Percentiles rank a stretch among this genome's conserved stretches.
These are phyloP conservation scores for Orycteropus afer DNA, from an alignment of 2,113 vertebrate genomes.

Conservation along the genomic window DNA sequence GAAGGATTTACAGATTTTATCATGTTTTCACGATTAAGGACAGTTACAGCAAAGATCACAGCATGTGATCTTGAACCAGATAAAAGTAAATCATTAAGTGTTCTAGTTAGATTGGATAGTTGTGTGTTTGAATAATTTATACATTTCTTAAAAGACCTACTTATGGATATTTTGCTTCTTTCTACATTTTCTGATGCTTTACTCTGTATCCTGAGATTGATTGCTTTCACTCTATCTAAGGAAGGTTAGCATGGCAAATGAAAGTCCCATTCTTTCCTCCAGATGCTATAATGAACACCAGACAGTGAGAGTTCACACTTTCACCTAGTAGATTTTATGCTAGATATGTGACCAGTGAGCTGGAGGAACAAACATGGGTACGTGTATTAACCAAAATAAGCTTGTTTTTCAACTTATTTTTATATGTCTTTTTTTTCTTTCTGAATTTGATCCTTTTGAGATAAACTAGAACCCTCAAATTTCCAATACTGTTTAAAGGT, in stretches of 20 bases:
- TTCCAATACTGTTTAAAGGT: not conserved
- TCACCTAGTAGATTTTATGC: not conserved
- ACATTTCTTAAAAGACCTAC: not conserved
- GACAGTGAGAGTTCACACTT: not conserved
- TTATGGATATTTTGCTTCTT: not conserved
- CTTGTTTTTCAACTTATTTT: not conserved
- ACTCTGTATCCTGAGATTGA: not conserved
- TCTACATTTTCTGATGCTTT: not conserved
- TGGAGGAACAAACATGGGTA: fast-evolving
- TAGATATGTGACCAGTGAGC: fast-evolving
- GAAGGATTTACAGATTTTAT: not conserved
- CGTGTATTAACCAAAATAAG: not conserved
- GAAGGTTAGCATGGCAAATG: not conserved
- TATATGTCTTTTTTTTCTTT: not conserved
- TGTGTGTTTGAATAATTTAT: not conserved
- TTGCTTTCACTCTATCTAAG: not conserved
- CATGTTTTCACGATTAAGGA: constrained; percentile 29
- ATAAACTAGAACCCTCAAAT: not conserved
- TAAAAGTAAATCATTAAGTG: not conserved
- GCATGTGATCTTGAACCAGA: not conserved
- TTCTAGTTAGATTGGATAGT: not conserved
- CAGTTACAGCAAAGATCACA: not conserved
- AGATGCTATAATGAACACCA: not conserved
- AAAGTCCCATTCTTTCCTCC: not conserved
- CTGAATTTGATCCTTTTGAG: not conserved